A percentile compares a stretch with the other conserved stretches of the same genome.
phyloP scores from a whole-genome alignment of 2,888 invertebrate genomes.

The Chymomyza fuscimana region DNA sequence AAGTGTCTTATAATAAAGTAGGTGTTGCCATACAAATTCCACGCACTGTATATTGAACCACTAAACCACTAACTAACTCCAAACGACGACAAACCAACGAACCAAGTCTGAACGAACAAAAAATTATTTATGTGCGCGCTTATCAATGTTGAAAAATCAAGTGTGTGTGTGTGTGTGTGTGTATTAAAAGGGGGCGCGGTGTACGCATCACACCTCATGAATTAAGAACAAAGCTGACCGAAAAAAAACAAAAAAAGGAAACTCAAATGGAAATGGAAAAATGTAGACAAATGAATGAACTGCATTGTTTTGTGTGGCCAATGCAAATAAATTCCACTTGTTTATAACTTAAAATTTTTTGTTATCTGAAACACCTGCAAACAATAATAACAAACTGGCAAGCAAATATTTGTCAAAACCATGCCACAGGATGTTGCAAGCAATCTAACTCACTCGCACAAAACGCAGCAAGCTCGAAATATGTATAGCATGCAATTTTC shows the following conservation, averaged over 20 bases:
- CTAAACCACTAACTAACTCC: background rate
- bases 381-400: conserved; percentile 3
- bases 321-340: conserved; percentile 36
- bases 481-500: conserved; percentile 49
- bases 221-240: conserved; percentile 65
- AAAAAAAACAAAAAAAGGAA: conserved; percentile 4
- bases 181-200: background rate
- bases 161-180: background rate
- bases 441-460: background rate
- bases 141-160: conserved; percentile 33
- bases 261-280: background rate
- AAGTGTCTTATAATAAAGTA: conserved; percentile 73
- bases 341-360: background rate
- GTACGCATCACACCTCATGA: conserved; percentile 68
- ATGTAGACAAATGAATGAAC: conserved; percentile 52
- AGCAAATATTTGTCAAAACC: conserved; percentile 6
- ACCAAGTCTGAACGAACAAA: background rate
- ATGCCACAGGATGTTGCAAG: conserved; percentile 3
- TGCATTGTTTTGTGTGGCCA: conserved; percentile 43
- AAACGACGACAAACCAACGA: background rate
- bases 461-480: conserved; percentile 13
- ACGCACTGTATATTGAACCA: conserved; percentile 13
- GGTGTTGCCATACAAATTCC: conserved; percentile 56
- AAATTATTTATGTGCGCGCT: conserved; percentile 53
- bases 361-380: conserved; percentile 11